Percentiles rank a stretch among this genome's conserved stretches.
These are phyloP conservation scores for Aphelocoma coerulescens DNA, from an alignment of 2,113 vertebrate species.

Conservation along the genomic window DNA sequence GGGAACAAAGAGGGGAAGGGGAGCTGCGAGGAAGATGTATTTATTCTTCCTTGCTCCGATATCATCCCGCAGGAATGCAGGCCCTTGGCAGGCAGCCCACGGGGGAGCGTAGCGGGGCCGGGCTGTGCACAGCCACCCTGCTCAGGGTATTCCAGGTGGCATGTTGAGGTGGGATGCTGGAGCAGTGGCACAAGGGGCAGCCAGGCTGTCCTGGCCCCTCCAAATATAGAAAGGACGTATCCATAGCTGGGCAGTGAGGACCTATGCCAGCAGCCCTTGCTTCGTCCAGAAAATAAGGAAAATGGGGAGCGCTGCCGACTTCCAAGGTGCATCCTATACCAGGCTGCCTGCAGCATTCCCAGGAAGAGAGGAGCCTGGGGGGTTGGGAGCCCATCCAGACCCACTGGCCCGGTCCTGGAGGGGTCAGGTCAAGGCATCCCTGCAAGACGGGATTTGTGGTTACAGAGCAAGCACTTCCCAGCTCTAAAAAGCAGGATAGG, in stretches of 20 bases:
- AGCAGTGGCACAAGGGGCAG: rapidly evolving
- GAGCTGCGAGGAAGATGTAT: constrained; percentile 37
- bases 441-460: rapidly evolving
- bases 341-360: background rate
- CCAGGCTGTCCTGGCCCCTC: background rate
- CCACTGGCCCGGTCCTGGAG: background rate
- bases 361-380: background rate
- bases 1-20: constrained; percentile 67
- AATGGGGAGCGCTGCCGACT: rapidly evolving
- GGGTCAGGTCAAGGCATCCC: background rate
- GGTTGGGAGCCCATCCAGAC: background rate
- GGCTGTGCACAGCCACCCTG: background rate
- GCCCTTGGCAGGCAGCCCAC: background rate
- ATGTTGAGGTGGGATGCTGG: background rate
- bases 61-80: constrained; percentile 69
- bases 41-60: constrained; percentile 58
- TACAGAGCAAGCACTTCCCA: background rate
- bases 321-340: background rate
- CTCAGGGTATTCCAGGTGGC: background rate
- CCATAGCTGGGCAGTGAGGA: background rate
- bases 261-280: background rate
- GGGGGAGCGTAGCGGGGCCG: background rate
- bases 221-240: rapidly evolving
- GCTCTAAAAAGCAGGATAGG: background rate
- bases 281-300: background rate